Percentiles rank a stretch among this genome's conserved stretches.
Conservation (phyloP, 1,140 invertebrate species). For the Coenobita brevimanus region DNA sequence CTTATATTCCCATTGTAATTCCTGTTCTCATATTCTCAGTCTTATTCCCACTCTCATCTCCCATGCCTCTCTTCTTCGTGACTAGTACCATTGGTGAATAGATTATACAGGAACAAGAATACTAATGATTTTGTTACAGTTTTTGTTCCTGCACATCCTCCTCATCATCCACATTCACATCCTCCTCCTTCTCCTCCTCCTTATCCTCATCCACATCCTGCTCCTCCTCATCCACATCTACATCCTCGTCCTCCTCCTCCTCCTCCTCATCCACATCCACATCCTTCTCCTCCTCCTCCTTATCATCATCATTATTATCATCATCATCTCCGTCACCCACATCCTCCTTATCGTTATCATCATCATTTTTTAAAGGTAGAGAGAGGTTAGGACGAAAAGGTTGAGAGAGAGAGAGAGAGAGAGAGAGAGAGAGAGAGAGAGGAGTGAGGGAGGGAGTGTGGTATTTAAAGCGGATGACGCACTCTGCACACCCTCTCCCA, state of each 20-base stretch:
- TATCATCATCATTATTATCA: neutral
- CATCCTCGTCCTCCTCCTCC: slow-evolving; percentile 7
- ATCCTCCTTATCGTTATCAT: neutral
- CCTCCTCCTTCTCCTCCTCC: neutral
- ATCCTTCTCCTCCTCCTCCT: slow-evolving; percentile 3
- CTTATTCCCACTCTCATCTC: too few relatives aligned
- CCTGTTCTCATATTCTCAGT: too few relatives aligned
- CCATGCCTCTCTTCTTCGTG: too few relatives aligned
- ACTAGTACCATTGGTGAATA: too few relatives aligned
- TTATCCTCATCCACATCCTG: too few relatives aligned
- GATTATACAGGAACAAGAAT: too few relatives aligned
- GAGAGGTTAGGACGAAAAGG: neutral
- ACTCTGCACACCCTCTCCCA: neutral
- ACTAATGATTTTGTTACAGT: too few relatives aligned
- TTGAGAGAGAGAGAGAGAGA: neutral
- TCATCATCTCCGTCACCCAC: too few relatives aligned
- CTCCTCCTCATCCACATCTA: slow-evolving; percentile 4
- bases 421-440: slow-evolving; percentile 22
- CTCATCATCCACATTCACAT: too few relatives aligned
- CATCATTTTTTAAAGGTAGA: too few relatives aligned
- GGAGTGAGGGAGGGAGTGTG: neutral
- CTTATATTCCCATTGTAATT: too few relatives aligned
- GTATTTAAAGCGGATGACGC: neutral
- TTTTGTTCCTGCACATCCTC: too few relatives aligned
- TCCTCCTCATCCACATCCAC: neutral